phyloP scores from a whole-genome alignment of 2,888 invertebrate genomes.

The Leptopterna dolabrata region DNA sequence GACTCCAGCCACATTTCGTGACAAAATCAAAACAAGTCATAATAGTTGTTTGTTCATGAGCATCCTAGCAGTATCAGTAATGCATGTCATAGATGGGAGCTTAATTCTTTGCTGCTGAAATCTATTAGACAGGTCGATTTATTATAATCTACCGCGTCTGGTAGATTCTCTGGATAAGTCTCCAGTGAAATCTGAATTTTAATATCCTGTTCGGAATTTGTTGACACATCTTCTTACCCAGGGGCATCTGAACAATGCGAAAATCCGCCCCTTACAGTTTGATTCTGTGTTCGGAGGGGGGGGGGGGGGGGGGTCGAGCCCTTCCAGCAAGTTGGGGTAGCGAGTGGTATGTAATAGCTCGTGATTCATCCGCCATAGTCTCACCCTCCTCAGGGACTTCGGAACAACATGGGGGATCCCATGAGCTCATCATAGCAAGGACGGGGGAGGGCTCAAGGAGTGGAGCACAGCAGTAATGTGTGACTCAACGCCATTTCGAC shows the following conservation, averaged over 20 bases:
- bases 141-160: too few species aligned
- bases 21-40: too few species aligned
- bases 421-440: neutral
- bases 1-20: too few species aligned
- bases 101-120: too few species aligned
- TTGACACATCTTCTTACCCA: neutral
- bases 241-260: neutral
- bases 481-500: neutral
- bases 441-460: neutral
- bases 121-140: too few species aligned
- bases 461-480: neutral
- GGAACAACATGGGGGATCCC: neutral
- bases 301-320: neutral
- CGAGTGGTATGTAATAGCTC: neutral
- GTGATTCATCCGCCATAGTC: conserved; percentile 11
- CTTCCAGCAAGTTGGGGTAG: neutral
- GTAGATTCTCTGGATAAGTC: too few species aligned
- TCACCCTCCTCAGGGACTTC: neutral
- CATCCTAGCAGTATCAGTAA: too few species aligned
- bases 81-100: too few species aligned
- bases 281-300: neutral
- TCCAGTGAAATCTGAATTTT: too few species aligned
- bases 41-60: too few species aligned
- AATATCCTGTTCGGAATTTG: neutral
- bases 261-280: neutral